These are phyloP conservation scores for Fabriciana adippe DNA, from an alignment of 2,888 invertebrate genomes.

Conservation along the genomic window DNA sequence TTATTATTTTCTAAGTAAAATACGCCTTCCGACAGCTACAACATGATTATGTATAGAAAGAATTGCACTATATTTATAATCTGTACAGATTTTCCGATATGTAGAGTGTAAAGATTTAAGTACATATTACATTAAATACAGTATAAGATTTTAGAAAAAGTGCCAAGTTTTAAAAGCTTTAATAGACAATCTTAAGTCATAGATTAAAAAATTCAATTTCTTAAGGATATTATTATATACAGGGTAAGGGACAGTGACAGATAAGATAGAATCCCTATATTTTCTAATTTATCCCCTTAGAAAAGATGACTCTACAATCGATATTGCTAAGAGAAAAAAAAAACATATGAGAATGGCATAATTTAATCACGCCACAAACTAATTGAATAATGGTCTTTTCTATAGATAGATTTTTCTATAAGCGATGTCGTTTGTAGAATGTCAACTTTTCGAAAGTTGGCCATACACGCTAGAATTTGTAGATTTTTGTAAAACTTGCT, in stretches of 20 bases:
- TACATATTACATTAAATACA: constrained; percentile 28
- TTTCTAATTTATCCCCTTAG: constrained; percentile 14
- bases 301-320: not conserved
- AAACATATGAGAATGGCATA: no score
- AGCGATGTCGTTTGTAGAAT: no score
- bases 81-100: constrained; percentile 39
- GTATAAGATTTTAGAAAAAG: constrained; percentile 37
- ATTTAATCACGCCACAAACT: no score
- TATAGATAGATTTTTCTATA: no score
- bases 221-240: constrained; percentile 30
- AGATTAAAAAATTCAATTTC: constrained; percentile 27
- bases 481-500: no score
- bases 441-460: no score
- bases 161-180: constrained; percentile 34
- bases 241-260: constrained; percentile 21
- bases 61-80: constrained; percentile 42
- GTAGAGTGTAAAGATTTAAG: constrained; percentile 35
- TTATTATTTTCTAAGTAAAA: constrained; percentile 13
- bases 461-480: no score
- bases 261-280: constrained; percentile 14
- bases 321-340: not conserved
- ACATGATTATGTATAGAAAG: constrained; percentile 42
- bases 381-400: no score
- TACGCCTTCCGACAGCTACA: constrained; percentile 22
- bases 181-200: constrained; percentile 31